Base-by-base conservation (phyloP, 2,888 invertebrate genomes). In the Theodoxus fluviatilis region DNA sequence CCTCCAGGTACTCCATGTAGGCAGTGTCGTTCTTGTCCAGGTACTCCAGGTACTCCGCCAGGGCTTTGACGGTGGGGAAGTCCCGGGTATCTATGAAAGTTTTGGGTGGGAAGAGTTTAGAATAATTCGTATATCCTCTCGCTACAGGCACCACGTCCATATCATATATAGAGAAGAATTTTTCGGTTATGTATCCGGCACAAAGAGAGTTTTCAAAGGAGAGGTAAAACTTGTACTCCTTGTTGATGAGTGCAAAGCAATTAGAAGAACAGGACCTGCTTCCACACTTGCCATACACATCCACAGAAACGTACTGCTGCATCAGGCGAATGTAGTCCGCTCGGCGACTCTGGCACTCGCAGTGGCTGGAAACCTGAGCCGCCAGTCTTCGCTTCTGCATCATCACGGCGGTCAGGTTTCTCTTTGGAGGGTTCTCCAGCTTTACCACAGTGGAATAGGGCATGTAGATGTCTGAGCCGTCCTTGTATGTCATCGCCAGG, bases 131-230 rank as follows among this genome's bases (percentile, higher is more conserved):
- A 9, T 59, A 57, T 1, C 71, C 71, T 6, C 69, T 33, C 2
- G 59, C 69, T 3, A 71, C 69, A 12, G 68, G 66, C 0, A 71
- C 55, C 35, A 69, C 0, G 38, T 43, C 49, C 7, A 38, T 9
- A 1, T 25, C 3, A 35, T 66, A 66, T 1, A 68, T 3, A n/a
- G 65, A 65, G 33, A 71, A 71, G 52, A 69, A 67, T 33, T 71
- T 71, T 40, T 71, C 71, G 0, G 69, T 65, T 15, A 71, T 25
- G 61, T 71, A 71, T 52, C 67, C 71, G 7, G 31, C 66, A 49
- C 71, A 71, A 1, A 71, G 43, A n/a, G 69, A 68, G 52, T 69
- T 71, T 59, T 71, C 71, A 18, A 71, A 71, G 1, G 66, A 40
- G 66, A 71, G 61, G 40, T 71, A 69, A 49, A 71, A 71, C 35